Evolutionary conservation across 2,113 vertebrate genomes (phyloP), one percentile per base, ranked within the genome.

Genomic region (Fulica atra): DNA sequence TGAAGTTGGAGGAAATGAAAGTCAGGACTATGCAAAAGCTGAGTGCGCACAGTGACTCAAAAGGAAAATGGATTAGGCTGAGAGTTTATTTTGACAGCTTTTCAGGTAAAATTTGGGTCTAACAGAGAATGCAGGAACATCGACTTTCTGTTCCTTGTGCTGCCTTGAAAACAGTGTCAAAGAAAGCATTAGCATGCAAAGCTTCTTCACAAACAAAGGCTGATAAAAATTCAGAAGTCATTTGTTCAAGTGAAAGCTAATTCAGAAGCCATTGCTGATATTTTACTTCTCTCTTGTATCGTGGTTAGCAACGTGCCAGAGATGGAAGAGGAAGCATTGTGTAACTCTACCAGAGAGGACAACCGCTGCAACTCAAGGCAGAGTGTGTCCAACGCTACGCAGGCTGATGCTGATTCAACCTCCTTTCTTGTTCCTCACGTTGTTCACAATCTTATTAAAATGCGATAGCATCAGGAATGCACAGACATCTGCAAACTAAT

Each of bases 61-160:
- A 94, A 76, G 13, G 28, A 81, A 89, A 93, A 79, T 50, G 7
- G 65, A 80, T 89, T 84, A 70, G 69, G 25, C 36, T 95, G 42
- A 90, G 50, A 36, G 71, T 81, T 92, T 91, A 53, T 93, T 95
- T 93, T 93, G 89, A 91, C 64, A 81, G n/a, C 20, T 92, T 93
- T 86, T 78, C 68, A 86, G 38, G 69, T 46, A 88, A 84, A 92
- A 84, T 68, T 92, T 89, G 38, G 6, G 10, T 53, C 82, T 95
- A 44, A 78, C 33, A 69, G 7, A 16, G 20, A 56, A 81, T 60
- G 56, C 51, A 68, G 86, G 65, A 94, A 78, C 23, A 38, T 0
- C 48, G 80, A 64, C 23, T 81, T 93, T 74, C 36, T 95, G 46
- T 84, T 96, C 64, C n/a, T 88, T 73, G 20, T 48, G 38, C 36